Evolutionary conservation across 2,113 vertebrate genomes (phyloP).

Genomic region (Hystrix brachyura): DNA sequence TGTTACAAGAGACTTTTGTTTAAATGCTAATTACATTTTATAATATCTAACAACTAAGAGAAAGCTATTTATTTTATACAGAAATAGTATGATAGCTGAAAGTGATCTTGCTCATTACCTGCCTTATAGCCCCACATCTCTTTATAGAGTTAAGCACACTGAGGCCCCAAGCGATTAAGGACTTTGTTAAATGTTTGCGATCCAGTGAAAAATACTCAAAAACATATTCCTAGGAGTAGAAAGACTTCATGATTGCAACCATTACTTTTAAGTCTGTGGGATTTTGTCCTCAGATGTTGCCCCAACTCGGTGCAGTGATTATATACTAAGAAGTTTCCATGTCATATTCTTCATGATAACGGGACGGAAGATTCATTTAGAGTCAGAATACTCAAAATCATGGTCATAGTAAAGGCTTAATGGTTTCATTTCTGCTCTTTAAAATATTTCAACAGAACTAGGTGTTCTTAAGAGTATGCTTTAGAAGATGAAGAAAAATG

Average conservation of each 20-base stretch:
- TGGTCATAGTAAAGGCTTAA: background rate
- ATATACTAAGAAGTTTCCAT: background rate
- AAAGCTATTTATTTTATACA: constrained; percentile 1
- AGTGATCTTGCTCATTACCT: background rate
- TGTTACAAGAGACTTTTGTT: background rate
- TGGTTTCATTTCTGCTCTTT: constrained; percentile 22
- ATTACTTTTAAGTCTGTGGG: background rate
- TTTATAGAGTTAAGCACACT: constrained; percentile 14
- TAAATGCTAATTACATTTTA: background rate
- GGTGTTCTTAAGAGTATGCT: background rate
- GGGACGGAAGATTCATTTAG: background rate
- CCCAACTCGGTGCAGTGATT: background rate
- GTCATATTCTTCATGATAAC: background rate
- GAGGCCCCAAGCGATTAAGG: background rate
- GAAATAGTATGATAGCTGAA: background rate
- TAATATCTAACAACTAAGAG: background rate
- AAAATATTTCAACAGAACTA: background rate
- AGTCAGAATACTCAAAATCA: background rate
- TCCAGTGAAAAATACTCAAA: background rate
- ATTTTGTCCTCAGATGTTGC: background rate
- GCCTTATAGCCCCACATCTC: background rate
- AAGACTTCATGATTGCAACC: background rate
- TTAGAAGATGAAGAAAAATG: background rate
- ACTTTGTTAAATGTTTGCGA: background rate
- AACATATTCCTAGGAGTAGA: background rate